Evolutionary conservation across 2,113 vertebrate species (phyloP).

Genomic region (Gila orcuttii): DNA sequence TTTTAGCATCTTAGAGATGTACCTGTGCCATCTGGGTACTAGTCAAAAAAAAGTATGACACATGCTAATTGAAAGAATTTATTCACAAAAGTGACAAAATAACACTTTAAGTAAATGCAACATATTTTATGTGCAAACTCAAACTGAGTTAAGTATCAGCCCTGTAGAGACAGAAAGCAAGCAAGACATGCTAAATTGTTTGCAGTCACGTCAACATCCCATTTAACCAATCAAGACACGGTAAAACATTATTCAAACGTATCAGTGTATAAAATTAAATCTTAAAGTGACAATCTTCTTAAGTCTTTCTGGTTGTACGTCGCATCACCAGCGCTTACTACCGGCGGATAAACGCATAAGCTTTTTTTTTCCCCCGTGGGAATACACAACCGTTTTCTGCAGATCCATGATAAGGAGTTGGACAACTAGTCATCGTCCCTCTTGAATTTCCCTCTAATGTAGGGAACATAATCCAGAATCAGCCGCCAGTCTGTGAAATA

Average conservation of each 20-base stretch:
- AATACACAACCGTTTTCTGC: background rate
- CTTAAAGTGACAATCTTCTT: background rate
- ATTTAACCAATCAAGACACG: background rate
- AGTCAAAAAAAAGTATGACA: background rate
- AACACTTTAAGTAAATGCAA: background rate
- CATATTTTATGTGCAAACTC: constrained; percentile 28
- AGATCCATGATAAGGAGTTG: background rate
- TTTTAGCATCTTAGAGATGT: no score
- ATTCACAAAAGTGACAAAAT: constrained; percentile 64
- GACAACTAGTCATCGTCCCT: constrained; percentile 74
- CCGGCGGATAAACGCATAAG: background rate
- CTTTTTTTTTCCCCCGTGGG: background rate
- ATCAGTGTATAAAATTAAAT: background rate
- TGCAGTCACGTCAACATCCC: background rate
- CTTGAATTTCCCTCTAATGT: constrained; percentile 86
- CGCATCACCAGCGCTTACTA: background rate
- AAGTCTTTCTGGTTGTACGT: background rate
- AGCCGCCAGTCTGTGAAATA: constrained; percentile 89
- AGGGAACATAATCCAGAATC: constrained; percentile 87
- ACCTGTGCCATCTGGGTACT: no score
- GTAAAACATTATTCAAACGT: background rate
- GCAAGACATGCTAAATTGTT: constrained; percentile 34
- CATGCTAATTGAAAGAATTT: constrained; percentile 47
- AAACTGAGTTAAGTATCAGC: constrained; percentile 38
- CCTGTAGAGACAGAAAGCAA: constrained; percentile 61